Evolutionary conservation across 2,888 invertebrate genomes (phyloP).

Genomic region (Trachelus stipa): DNA sequence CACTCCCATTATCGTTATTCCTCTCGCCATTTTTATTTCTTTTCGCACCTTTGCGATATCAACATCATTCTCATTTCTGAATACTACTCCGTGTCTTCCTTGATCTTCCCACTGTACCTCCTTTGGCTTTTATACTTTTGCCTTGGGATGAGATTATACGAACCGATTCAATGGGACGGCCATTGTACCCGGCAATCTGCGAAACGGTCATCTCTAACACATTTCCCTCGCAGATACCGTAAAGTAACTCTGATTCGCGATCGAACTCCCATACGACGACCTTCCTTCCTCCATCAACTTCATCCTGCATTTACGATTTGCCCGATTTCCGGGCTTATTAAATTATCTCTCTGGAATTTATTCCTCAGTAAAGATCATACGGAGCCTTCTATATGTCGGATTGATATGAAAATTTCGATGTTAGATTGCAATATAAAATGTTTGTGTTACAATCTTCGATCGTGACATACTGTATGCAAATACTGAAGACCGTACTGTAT

Average conservation of each 20-base stretch:
- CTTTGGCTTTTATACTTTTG: not conserved
- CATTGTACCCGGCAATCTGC: conserved; percentile 5
- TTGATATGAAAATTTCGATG: not conserved
- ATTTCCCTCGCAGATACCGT: not conserved
- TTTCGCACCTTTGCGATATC: not conserved
- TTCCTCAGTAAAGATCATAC: not conserved
- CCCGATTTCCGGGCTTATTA: not conserved
- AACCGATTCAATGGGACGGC: not conserved
- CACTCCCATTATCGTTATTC: conserved; percentile 1
- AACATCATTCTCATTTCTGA: not conserved
- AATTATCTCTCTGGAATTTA: not conserved
- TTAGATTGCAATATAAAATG: not conserved
- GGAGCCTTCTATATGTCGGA: not conserved
- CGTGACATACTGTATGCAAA: not conserved
- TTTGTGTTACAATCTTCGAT: too few relatives aligned
- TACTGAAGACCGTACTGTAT: not conserved
- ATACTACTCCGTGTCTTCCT: not conserved
- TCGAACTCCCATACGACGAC: not conserved
- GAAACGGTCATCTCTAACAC: conserved; percentile 5
- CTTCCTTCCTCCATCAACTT: not conserved
- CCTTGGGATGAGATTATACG: not conserved
- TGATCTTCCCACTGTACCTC: not conserved
- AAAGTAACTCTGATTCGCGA: conserved; percentile 3
- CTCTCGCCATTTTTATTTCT: not conserved
- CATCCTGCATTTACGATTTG: not conserved